These are phyloP conservation scores for Teleogryllus oceanicus DNA, from an alignment of 2,888 invertebrate species.

Conservation along the genomic window DNA sequence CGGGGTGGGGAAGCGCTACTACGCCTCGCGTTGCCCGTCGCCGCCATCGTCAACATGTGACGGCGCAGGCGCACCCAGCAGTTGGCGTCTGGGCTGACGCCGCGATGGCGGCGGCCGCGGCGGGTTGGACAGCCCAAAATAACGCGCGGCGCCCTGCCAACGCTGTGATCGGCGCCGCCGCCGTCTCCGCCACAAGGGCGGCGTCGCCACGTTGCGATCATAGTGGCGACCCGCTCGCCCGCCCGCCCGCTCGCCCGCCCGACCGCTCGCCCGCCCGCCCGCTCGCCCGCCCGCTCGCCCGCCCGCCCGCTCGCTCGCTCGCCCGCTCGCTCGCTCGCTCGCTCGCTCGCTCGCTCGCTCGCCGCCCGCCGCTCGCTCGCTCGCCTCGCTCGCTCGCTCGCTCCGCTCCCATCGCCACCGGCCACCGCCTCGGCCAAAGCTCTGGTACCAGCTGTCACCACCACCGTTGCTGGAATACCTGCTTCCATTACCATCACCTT, in stretches of 20 bases:
- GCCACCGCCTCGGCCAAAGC: neutral
- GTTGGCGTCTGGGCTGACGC: no score
- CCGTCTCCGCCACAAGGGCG: neutral
- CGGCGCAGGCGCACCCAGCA: no score
- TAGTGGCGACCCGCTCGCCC: neutral
- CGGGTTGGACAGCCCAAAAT: neutral
- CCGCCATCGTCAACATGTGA: no score
- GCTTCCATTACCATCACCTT: neutral
- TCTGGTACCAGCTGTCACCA: neutral
- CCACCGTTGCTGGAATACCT: neutral
- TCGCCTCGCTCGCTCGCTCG: neutral
- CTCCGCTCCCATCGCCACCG: no score
- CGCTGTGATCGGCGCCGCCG: neutral
- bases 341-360: neutral
- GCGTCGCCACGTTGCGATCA: neutral
- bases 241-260: no score
- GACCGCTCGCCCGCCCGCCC: neutral
- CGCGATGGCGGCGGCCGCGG: no score
- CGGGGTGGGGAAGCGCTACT: no score
- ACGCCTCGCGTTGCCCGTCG: no score
- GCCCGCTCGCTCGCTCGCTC: no score
- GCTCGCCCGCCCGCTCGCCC: neutral
- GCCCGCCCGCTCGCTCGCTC: neutral
- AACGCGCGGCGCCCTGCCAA: neutral
- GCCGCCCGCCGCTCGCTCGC: slow-evolving; percentile 4